Evolutionary conservation across 2,888 invertebrate genomes (phyloP).

Genomic region (Adelphocoris suturalis): DNA sequence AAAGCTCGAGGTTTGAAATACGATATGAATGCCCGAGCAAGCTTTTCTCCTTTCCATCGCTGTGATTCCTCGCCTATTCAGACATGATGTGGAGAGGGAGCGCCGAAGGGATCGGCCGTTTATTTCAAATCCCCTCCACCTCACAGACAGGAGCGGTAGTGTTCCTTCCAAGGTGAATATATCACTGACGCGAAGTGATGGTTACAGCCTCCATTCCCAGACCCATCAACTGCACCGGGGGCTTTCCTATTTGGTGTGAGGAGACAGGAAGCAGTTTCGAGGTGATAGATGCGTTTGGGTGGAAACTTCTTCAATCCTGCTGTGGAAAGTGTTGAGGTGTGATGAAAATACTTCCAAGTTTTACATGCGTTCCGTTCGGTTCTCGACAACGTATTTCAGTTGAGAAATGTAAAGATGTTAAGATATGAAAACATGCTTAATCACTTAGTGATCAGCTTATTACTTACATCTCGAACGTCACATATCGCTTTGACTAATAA

Average conservation of each 20-base stretch:
- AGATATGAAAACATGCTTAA: too few relatives aligned
- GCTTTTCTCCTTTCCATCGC: slow-evolving; percentile 34
- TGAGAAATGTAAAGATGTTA: neutral
- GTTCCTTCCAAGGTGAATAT: slow-evolving; percentile 39
- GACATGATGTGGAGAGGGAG: slow-evolving; percentile 16
- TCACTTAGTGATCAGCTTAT: too few relatives aligned
- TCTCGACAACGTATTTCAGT: neutral
- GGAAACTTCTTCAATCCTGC: slow-evolving; percentile 17
- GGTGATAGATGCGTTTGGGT: slow-evolving; percentile 39
- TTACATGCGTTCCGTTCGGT: neutral
- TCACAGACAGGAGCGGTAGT: slow-evolving; percentile 19
- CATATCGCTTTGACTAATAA: too few relatives aligned
- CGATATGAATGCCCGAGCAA: slow-evolving; percentile 31
- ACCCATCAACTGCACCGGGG: slow-evolving; percentile 8
- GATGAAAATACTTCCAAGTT: slow-evolving; percentile 18
- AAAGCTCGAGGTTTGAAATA: slow-evolving; percentile 20
- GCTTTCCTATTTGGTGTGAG: slow-evolving; percentile 24
- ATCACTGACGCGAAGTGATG: slow-evolving; percentile 42
- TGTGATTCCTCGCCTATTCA: slow-evolving; percentile 32
- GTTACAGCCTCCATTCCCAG: slow-evolving; percentile 42
- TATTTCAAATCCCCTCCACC: slow-evolving; percentile 21
- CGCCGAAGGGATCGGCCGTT: slow-evolving; percentile 25
- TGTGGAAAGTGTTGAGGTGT: neutral
- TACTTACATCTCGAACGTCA: too few relatives aligned
- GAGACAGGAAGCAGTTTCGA: slow-evolving; percentile 36